Percentiles rank a stretch among this genome's conserved stretches.
phyloP scores from a whole-genome alignment of 2,888 invertebrate species.

The Gymnoscelis rufifasciata region DNA sequence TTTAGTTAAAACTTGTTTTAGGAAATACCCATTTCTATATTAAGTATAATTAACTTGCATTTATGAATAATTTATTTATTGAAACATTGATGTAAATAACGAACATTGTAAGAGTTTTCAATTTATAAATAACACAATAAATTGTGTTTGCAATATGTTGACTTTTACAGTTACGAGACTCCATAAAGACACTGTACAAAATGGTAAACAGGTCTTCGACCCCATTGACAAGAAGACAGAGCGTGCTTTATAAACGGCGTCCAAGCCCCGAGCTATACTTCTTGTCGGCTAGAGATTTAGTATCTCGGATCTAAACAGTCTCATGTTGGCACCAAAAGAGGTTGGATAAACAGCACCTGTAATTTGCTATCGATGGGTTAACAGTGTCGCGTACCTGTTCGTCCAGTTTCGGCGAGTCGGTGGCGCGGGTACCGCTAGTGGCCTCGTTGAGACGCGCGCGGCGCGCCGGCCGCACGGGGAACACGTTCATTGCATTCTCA shows the following conservation, averaged over 20 bases:
- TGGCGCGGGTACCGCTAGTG: conserved; percentile 75
- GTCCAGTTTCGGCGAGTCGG: conserved; percentile 74
- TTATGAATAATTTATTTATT: neutral
- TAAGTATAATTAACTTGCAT: no score
- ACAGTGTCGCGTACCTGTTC: conserved; percentile 76
- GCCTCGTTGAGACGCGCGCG: conserved; percentile 73
- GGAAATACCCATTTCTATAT: neutral
- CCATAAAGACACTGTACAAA: conserved; percentile 40
- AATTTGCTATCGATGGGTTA: conserved; percentile 73
- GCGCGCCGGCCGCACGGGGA: conserved; percentile 70
- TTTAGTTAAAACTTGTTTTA: no score
- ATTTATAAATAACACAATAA: conserved; percentile 41
- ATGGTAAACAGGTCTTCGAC: conserved; percentile 53
- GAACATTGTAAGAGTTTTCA: conserved; percentile 31
- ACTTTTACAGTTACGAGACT: conserved; percentile 42
- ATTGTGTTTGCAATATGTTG: conserved; percentile 35
- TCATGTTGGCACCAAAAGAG: conserved; percentile 39
- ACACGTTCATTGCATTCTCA: conserved; percentile 62
- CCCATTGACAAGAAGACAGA: conserved; percentile 39
- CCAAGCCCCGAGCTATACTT: conserved; percentile 46
- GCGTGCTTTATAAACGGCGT: conserved; percentile 40
- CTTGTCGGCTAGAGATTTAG: conserved; percentile 38
- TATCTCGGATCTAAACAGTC: conserved; percentile 47
- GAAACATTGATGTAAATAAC: conserved; percentile 24
- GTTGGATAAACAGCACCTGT: conserved; percentile 56